Evolutionary conservation across 2,113 vertebrate genomes (phyloP).

Genomic region (Ammodytes marinus): DNA sequence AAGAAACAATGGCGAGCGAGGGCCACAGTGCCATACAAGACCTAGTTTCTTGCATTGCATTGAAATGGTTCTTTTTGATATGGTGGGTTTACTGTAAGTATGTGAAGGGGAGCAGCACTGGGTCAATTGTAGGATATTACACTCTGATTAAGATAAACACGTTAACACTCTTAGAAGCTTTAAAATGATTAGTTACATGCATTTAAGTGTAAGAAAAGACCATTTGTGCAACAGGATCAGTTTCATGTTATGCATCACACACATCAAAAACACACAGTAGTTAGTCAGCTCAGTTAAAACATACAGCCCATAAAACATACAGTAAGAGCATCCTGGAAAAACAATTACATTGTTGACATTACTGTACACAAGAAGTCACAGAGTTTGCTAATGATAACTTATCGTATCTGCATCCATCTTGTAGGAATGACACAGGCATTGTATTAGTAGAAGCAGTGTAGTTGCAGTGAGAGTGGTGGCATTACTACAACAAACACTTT

Average conservation of each 20-base stretch:
- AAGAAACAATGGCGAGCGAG: conserved; percentile 51
- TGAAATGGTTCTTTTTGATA: conserved; percentile 34
- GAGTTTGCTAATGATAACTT: background rate
- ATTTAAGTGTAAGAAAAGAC: conserved; percentile 27
- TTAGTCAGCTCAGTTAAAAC: conserved; percentile 42
- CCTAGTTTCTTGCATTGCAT: conserved; percentile 25
- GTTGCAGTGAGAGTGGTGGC: conserved; percentile 14
- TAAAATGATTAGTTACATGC: conserved; percentile 61
- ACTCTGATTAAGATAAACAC: conserved; percentile 22
- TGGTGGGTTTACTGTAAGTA: background rate
- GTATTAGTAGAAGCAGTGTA: conserved; percentile 76
- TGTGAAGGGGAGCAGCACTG: conserved; percentile 60
- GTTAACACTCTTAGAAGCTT: conserved; percentile 33
- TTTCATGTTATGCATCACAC: conserved; percentile 21
- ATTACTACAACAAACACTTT: conserved; percentile 25
- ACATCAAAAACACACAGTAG: conserved; percentile 36
- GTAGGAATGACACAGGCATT: background rate
- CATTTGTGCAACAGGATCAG: background rate
- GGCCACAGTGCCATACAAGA: conserved; percentile 30
- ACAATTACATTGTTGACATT: conserved; percentile 9
- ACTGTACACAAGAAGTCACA: conserved; percentile 10
- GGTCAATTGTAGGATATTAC: conserved; percentile 28
- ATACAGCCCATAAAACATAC: conserved; percentile 3
- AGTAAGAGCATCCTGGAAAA: background rate
- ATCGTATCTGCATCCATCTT: background rate